These are phyloP conservation scores for Lasius fuliginosus DNA, from an alignment of 2,888 invertebrate genomes.

Conservation along the genomic window DNA sequence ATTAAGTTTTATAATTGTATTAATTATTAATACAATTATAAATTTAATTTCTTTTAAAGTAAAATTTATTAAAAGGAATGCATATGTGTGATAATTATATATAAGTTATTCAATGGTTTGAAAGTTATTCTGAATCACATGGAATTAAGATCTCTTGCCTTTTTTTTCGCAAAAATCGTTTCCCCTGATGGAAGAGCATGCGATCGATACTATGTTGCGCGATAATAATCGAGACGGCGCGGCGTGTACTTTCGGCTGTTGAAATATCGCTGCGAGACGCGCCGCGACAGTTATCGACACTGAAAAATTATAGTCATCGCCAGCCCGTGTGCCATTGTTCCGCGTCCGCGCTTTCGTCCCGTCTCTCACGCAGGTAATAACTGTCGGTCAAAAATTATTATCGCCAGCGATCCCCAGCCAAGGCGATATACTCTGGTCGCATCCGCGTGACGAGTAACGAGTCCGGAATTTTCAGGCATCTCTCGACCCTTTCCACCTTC, in stretches of 20 bases:
- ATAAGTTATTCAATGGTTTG: not conserved
- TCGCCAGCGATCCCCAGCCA: slow-evolving; percentile 29
- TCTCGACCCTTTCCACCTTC: slow-evolving; percentile 11
- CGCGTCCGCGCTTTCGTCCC: not conserved
- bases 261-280: slow-evolving; percentile 31
- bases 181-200: not conserved
- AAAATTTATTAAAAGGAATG: not conserved
- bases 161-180: not conserved
- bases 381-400: slow-evolving; percentile 67
- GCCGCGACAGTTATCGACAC: slow-evolving; percentile 24
- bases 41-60: not conserved
- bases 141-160: not conserved
- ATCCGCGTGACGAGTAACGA: slow-evolving; percentile 50
- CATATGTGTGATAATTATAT: not conserved
- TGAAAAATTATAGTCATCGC: slow-evolving; percentile 35
- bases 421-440: slow-evolving; percentile 27
- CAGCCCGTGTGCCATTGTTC: not conserved
- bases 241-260: not conserved
- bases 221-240: slow-evolving; percentile 3
- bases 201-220: not conserved
- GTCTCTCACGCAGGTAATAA: slow-evolving; percentile 57
- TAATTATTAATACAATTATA: no score
- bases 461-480: slow-evolving; percentile 8
- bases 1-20: no score
- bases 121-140: not conserved